Evolutionary conservation across 2,113 vertebrate species (phyloP).

Genomic region (Lampris megalopsis): DNA sequence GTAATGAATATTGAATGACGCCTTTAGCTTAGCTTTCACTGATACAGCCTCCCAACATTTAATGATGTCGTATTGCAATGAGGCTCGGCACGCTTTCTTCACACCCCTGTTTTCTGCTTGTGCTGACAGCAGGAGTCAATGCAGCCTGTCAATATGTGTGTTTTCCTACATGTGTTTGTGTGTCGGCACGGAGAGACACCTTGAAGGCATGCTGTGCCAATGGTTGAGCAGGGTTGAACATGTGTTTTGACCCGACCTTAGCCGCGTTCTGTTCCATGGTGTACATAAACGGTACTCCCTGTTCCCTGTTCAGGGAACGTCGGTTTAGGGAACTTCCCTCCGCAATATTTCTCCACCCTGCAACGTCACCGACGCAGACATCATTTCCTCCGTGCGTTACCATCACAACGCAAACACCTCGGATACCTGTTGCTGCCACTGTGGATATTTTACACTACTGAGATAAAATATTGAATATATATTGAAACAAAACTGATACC

Average conservation of each 20-base stretch:
- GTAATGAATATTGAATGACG: slow-evolving; percentile 57
- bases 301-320: too few relatives aligned
- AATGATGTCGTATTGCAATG: slow-evolving; percentile 40
- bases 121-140: slow-evolving; percentile 39
- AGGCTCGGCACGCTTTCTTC: not conserved
- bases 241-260: not conserved
- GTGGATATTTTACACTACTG: too few relatives aligned
- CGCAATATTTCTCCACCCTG: too few relatives aligned
- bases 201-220: slow-evolving; percentile 9
- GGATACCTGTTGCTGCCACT: too few relatives aligned
- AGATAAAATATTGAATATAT: too few relatives aligned
- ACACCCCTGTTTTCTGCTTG: slow-evolving; percentile 40
- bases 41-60: slow-evolving; percentile 34
- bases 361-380: too few relatives aligned
- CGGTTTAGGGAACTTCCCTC: too few relatives aligned
- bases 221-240: slow-evolving; percentile 2
- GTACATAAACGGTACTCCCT: too few relatives aligned
- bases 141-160: slow-evolving; percentile 14
- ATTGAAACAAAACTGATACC: too few relatives aligned
- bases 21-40: slow-evolving; percentile 29
- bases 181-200: not conserved
- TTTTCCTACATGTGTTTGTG: not conserved
- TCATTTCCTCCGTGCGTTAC: too few relatives aligned
- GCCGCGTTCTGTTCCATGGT: too few relatives aligned
- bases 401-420: too few relatives aligned